Percentiles rank a stretch among this genome's conserved stretches.
These are phyloP conservation scores for Ricordea florida DNA, from an alignment of 92 coral and sea anemone species.

Conservation along the genomic window DNA sequence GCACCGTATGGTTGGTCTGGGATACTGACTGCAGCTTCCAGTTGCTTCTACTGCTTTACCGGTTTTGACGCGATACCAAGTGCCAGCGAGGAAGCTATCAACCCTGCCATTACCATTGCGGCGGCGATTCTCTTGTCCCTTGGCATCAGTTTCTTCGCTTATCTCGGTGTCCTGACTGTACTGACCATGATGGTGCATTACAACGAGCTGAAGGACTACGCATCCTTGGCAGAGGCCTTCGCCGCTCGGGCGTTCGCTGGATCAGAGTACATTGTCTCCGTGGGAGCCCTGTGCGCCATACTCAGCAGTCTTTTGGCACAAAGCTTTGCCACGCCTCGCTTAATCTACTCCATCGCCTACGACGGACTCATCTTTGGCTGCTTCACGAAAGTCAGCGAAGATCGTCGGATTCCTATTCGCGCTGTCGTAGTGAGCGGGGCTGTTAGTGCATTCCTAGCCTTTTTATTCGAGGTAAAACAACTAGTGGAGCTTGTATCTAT, in stretches of 20 bases:
- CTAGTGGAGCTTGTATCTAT: constrained; percentile 74
- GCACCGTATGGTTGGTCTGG: constrained; percentile 84
- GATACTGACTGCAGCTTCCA: constrained; percentile 70
- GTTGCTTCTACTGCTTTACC: constrained; percentile 72
- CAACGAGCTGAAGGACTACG: constrained; percentile 36
- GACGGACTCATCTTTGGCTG: constrained; percentile 79
- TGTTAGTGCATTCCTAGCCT: constrained; percentile 56
- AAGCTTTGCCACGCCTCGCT: constrained; percentile 69
- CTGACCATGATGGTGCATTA: constrained; percentile 83
- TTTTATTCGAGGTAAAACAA: constrained; percentile 58
- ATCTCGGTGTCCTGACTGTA: constrained; percentile 46
- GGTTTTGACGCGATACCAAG: constrained; percentile 82
- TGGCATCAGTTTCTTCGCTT: constrained; percentile 50
- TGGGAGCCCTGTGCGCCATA: constrained; percentile 72
- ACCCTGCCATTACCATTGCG: constrained; percentile 69
- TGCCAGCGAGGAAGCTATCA: constrained; percentile 80
- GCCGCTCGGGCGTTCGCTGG: constrained; percentile 45
- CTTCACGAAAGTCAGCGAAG: constrained; percentile 55
- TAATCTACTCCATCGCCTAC: constrained; percentile 80
- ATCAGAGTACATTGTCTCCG: constrained; percentile 76
- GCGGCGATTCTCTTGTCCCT: constrained; percentile 58
- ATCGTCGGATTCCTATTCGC: constrained; percentile 64
- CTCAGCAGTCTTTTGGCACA: constrained; percentile 67
- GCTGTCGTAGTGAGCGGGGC: constrained; percentile 64
- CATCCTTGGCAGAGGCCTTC: constrained; percentile 82